These are phyloP conservation scores for Andrena marginata DNA, from an alignment of 2,888 invertebrate genomes.

Conservation along the genomic window DNA sequence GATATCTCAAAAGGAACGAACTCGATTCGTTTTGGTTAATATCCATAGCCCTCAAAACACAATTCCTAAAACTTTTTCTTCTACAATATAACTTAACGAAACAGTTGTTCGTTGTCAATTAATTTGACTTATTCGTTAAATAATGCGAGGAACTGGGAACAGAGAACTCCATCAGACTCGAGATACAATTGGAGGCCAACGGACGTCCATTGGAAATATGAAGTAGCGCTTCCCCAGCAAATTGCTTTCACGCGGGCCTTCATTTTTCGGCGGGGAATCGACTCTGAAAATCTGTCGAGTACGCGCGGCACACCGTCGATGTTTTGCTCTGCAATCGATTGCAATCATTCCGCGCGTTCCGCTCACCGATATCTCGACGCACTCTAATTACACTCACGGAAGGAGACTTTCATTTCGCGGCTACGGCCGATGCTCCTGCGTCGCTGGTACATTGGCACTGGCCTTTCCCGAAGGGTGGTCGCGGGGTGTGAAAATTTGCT, in stretches of 20 bases:
- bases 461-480: background rate
- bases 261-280: conserved; percentile 32
- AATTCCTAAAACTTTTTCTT: too few relatives aligned
- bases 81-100: background rate
- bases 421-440: conserved; percentile 20
- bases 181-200: background rate
- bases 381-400: conserved; percentile 55
- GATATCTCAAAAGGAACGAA: too few relatives aligned
- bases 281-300: conserved; percentile 39
- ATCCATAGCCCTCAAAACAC: too few relatives aligned
- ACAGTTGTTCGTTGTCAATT: background rate
- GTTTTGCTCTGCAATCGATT: conserved; percentile 35
- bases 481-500: conserved; percentile 41
- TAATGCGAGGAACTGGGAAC: background rate
- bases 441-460: background rate
- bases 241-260: conserved; percentile 42
- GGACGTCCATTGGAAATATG: conserved; percentile 20
- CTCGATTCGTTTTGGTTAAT: too few relatives aligned
- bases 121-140: background rate
- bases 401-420: conserved; percentile 55
- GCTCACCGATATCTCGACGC: conserved; percentile 45
- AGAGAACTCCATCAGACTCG: background rate
- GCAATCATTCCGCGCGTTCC: conserved; percentile 41
- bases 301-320: conserved; percentile 24
- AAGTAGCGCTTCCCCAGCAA: conserved; percentile 14